Evolutionary conservation across 1,140 invertebrate genomes (phyloP).

Genomic region (Dufourea novaeangliae): DNA sequence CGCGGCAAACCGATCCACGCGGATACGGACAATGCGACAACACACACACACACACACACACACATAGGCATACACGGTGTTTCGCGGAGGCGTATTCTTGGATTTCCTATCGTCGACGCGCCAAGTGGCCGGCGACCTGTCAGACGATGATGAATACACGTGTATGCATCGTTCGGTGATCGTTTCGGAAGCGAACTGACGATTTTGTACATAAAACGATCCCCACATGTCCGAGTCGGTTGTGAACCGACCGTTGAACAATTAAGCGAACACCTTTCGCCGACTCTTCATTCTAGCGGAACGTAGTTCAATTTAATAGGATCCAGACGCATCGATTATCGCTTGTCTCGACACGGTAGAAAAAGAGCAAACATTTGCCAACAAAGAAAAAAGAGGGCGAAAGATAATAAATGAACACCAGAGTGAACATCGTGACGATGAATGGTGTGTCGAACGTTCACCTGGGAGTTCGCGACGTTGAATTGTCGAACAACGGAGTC

Average conservation of each 20-base stretch:
- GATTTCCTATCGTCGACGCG: constrained; percentile 9
- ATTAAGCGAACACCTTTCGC: constrained; percentile 11
- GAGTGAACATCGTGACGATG: too few species aligned
- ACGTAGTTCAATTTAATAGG: constrained; percentile 38
- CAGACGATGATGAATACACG: constrained; percentile 11
- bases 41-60: too few species aligned
- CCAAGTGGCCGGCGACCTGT: neutral
- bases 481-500: constrained; percentile 6
- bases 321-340: constrained; percentile 18
- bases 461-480: constrained; percentile 29
- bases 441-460: too few species aligned
- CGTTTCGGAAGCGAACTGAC: too few species aligned
- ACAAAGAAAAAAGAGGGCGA: too few species aligned
- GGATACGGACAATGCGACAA: constrained; percentile 28
- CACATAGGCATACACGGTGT: too few species aligned
- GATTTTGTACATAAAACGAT: constrained; percentile 23
- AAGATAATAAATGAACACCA: constrained; percentile 4
- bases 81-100: constrained; percentile 24
- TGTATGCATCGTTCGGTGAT: neutral
- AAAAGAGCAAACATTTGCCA: neutral
- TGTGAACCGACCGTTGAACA: too few species aligned
- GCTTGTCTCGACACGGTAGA: constrained; percentile 24
- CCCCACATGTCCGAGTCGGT: too few species aligned
- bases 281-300: constrained; percentile 34
- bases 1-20: constrained; percentile 45